Evolutionary conservation across 2,797 vertebrate species (phyloP).

Genomic region (Sebastes itinus): DNA sequence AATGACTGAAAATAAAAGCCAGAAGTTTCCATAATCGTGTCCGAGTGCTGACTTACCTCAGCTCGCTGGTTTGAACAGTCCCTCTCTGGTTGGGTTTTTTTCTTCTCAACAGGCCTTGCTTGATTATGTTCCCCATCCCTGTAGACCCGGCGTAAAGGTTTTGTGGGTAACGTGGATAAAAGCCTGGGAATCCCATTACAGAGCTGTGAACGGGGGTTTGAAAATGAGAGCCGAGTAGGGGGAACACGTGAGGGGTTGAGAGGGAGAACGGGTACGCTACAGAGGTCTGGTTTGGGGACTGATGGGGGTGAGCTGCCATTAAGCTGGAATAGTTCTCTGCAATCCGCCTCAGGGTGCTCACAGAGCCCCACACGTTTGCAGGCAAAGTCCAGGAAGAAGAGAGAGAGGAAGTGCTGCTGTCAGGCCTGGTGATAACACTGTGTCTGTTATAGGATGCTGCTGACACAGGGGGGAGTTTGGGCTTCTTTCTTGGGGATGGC

Average conservation of each 20-base stretch:
- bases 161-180: constrained; percentile 62
- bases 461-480: constrained; percentile 17
- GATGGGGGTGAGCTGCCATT: constrained; percentile 58
- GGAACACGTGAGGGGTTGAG: constrained; percentile 62
- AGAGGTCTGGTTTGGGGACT: constrained; percentile 50
- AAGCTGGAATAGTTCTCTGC: constrained; percentile 71
- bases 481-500: constrained; percentile 45
- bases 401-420: constrained; percentile 31
- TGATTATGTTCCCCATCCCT: constrained; percentile 49
- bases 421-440: constrained; percentile 59
- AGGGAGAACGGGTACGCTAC: constrained; percentile 65
- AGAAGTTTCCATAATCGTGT: constrained; percentile 41
- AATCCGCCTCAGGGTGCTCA: constrained; percentile 66
- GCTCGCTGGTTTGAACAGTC: constrained; percentile 46
- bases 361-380: constrained; percentile 62
- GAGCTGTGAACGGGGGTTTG: constrained; percentile 61
- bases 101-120: constrained; percentile 62
- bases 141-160: constrained; percentile 41
- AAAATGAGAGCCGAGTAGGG: constrained; percentile 65
- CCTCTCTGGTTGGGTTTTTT: constrained; percentile 43
- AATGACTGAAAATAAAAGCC: constrained; percentile 23
- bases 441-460: constrained; percentile 46
- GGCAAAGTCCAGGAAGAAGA: constrained; percentile 56
- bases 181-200: constrained; percentile 50
- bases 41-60: constrained; percentile 69